Evolutionary conservation across 2,797 vertebrate species (phyloP).

Genomic region (Syndactyla subalaris): DNA sequence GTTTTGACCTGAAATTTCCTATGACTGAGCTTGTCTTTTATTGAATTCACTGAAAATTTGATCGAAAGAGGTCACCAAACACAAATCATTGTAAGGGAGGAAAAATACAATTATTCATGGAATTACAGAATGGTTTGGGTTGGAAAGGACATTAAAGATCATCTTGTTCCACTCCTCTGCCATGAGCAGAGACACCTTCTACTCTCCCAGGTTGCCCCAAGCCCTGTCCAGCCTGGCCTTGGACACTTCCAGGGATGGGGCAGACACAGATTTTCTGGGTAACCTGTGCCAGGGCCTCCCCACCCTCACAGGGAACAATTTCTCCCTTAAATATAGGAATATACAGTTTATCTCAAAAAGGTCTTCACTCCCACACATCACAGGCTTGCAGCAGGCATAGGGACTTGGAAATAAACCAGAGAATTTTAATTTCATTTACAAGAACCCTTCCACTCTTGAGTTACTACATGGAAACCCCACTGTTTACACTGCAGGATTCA

Average conservation of each 20-base stretch:
- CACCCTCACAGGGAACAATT: neutral
- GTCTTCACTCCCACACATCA: neutral
- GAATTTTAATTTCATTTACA: neutral
- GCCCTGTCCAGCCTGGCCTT: neutral
- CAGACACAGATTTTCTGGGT: neutral
- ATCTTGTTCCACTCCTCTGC: neutral
- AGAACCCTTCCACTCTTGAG: neutral
- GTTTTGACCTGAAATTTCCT: neutral
- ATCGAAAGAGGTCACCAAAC: neutral
- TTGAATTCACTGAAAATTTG: neutral
- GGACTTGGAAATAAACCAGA: neutral
- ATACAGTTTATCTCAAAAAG: neutral
- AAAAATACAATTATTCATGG: neutral
- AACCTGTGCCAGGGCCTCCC: accelerated
- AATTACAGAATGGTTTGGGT: neutral
- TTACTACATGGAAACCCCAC: neutral
- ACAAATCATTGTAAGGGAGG: neutral
- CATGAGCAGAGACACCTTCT: neutral
- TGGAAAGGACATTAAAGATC: neutral
- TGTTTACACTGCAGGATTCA: neutral
- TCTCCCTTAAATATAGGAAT: neutral
- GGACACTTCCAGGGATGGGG: neutral
- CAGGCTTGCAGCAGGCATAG: neutral
- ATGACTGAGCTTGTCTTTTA: neutral
- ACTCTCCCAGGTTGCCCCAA: neutral